Percentiles rank a stretch among this genome's conserved stretches.
Conservation (phyloP, 2,113 vertebrate species). For the Prunella himalayana region DNA sequence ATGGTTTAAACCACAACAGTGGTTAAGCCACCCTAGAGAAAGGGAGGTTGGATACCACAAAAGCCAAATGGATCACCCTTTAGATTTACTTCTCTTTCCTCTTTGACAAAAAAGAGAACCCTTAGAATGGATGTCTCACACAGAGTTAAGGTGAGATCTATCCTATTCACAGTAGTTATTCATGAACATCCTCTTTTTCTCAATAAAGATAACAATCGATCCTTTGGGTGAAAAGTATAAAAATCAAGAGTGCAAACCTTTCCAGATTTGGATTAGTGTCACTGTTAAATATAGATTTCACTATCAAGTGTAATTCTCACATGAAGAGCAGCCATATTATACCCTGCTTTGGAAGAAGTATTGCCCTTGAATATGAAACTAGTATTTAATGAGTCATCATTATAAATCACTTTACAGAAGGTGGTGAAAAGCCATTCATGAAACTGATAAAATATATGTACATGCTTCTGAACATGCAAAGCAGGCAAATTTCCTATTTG, state of each 20-base stretch:
- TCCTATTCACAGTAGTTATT: not conserved
- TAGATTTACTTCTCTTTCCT: not conserved
- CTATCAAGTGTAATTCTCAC: not conserved
- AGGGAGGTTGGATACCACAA: not conserved
- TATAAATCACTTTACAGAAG: conserved; percentile 22
- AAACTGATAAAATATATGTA: not conserved
- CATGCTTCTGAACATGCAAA: not conserved
- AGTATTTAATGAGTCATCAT: not conserved
- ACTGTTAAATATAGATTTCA: not conserved
- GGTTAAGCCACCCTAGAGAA: not conserved
- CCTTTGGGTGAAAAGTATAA: not conserved
- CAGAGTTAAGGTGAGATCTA: not conserved
- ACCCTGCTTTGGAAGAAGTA: not conserved
- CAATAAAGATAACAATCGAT: not conserved
- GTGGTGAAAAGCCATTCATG: not conserved
- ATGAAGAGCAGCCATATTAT: not conserved
- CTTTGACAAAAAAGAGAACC: not conserved
- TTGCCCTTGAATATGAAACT: not conserved
- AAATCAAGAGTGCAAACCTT: not conserved
- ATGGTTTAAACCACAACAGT: not conserved
- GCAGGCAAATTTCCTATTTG: not conserved
- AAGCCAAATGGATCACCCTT: not conserved
- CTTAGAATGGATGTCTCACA: not conserved
- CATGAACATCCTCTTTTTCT: not conserved
- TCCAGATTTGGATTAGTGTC: not conserved